Conservation (phyloP, 2,888 invertebrate genomes). For the Epinotia nisella region DNA sequence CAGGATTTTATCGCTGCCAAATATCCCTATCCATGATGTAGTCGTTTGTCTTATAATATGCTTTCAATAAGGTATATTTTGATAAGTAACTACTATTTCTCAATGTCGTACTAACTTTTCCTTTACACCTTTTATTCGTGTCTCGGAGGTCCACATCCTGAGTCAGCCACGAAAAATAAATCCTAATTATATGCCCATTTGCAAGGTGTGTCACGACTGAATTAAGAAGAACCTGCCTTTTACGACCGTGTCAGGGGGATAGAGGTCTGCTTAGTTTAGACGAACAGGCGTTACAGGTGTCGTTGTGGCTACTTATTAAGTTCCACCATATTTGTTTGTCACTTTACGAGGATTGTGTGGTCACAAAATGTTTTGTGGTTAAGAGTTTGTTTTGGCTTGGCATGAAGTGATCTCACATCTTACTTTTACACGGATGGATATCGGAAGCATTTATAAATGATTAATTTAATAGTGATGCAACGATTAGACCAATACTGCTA, state of each 20-base stretch:
- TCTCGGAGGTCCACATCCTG: slow-evolving; percentile 18
- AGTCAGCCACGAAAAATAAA: slow-evolving; percentile 30
- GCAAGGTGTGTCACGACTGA: slow-evolving; percentile 26
- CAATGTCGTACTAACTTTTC: slow-evolving; percentile 12
- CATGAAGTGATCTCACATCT: not conserved
- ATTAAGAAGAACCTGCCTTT: slow-evolving; percentile 12
- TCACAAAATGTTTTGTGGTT: slow-evolving; percentile 5
- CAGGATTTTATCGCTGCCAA: too few species aligned
- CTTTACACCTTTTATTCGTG: slow-evolving; percentile 15
- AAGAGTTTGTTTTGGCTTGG: not conserved
- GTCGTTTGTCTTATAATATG: too few species aligned
- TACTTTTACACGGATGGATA: not conserved
- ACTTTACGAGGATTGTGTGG: slow-evolving; percentile 20
- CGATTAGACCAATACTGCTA: too few species aligned
- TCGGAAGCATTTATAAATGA: not conserved
- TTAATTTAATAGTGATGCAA: not conserved
- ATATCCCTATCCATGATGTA: too few species aligned
- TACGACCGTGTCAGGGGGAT: not conserved
- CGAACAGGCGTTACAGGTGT: slow-evolving; percentile 20
- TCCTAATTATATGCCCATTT: slow-evolving; percentile 43
- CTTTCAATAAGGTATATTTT: too few species aligned
- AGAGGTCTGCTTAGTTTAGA: slow-evolving; percentile 15
- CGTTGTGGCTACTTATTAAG: slow-evolving; percentile 36
- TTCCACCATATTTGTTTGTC: slow-evolving; percentile 36
- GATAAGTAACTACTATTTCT: not conserved